phyloP scores from a whole-genome alignment of 2,888 invertebrate genomes.

The Drosophila mettleri region DNA sequence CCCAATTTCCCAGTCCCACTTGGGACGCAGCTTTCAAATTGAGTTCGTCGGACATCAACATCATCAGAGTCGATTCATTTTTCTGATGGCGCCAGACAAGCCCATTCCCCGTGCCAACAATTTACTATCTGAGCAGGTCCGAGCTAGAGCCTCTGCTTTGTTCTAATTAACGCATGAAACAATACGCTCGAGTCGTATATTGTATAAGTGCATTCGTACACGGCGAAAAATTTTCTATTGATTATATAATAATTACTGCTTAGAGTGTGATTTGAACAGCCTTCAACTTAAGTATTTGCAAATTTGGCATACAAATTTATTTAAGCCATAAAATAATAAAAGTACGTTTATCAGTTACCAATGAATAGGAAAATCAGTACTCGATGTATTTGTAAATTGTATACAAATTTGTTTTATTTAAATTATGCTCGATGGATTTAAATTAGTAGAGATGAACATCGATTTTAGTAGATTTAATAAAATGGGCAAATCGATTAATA shows the following conservation, averaged over 20 bases:
- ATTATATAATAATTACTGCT: too few relatives aligned
- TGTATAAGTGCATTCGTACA: neutral
- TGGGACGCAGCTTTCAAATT: constrained; percentile 32
- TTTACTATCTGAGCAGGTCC: neutral
- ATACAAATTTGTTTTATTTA: neutral
- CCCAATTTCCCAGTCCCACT: constrained; percentile 9
- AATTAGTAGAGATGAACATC: neutral
- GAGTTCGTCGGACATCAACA: constrained; percentile 27
- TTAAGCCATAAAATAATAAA: neutral
- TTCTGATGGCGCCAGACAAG: constrained; percentile 51
- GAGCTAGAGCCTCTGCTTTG: neutral
- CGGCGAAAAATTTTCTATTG: neutral
- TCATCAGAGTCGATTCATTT: constrained; percentile 49
- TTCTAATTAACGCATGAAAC: constrained; percentile 22
- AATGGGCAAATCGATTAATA: too few relatives aligned
- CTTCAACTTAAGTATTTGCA: too few relatives aligned
- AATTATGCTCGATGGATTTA: neutral
- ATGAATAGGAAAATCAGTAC: too few relatives aligned
- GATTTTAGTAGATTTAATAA: too few relatives aligned
- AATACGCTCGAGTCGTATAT: neutral
- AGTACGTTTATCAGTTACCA: neutral
- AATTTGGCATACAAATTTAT: too few relatives aligned
- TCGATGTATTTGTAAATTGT: neutral
- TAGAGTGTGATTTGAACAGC: neutral
- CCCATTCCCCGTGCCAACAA: constrained; percentile 5